These are phyloP conservation scores for Sarcophilus harrisii DNA, from an alignment of 2,797 vertebrate species.

Conservation along the genomic window DNA sequence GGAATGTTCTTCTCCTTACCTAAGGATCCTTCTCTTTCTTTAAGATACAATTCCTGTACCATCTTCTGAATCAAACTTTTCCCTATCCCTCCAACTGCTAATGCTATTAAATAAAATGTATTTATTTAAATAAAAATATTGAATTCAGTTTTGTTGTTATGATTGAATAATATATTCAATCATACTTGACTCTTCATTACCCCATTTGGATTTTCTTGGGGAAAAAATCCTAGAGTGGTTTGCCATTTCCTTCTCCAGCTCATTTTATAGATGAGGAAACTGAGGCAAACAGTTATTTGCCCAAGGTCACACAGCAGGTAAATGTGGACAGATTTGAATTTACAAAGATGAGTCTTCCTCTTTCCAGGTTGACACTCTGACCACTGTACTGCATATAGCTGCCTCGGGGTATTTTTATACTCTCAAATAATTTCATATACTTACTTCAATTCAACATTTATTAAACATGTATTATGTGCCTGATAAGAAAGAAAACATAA, in stretches of 20 bases:
- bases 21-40: background rate
- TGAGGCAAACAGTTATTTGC: background rate
- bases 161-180: background rate
- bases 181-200: background rate
- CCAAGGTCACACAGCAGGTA: background rate
- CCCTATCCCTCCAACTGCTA: background rate
- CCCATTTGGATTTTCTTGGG: background rate
- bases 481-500: background rate
- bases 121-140: background rate
- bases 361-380: background rate
- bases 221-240: background rate
- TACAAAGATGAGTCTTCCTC: background rate
- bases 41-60: background rate
- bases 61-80: background rate
- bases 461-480: background rate
- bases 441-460: background rate
- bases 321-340: background rate
- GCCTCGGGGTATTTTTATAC: background rate
- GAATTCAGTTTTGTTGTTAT: background rate
- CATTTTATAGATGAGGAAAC: background rate
- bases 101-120: background rate
- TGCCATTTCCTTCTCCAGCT: background rate
- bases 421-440: background rate
- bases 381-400: background rate
- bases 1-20: background rate